Evolutionary conservation across 1,140 invertebrate species (phyloP), one percentile per base, ranked within the genome.

Genomic region (Drosophila yakuba): DNA sequence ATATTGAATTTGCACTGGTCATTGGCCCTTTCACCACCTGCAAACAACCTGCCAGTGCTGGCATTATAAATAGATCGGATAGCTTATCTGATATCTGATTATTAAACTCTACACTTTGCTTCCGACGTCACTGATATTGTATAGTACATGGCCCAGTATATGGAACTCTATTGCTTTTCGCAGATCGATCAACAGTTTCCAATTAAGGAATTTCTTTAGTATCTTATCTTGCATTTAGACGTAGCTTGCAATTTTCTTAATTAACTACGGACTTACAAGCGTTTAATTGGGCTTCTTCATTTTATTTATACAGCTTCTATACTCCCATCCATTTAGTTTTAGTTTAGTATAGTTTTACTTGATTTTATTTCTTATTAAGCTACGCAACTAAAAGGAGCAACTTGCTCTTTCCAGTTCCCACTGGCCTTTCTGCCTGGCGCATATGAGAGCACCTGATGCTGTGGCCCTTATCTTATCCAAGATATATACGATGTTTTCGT

Each of bases 401-500:
- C 51, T 62, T 25, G 38, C 17, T 36, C 5, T 63, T 45, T 63
- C 61, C 61, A 63, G 61, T 44, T 60, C 25, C 32, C 3, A 64
- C 63, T 45, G 45, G 15, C 36, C 14, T 50, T 63, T 35, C n/a
- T 11, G 10, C 32, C 7, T 4, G 12, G n/a, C 12, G 11, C 17
- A 28, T 12, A 17, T 10, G 17, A 1, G 20, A 64, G 25, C 36
- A 48, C 58, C 59, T 67, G 44, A 67, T 48, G 58, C 7, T 41
- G 14, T 63, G 11, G 3, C 14, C 45, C 47, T 66, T 68, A 68
- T 68, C 64, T 68, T 68, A 68, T 68, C 64, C 38, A 43, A 63
- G 45, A 38, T 38, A 64, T 64, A 68, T 68, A 68, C 38, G 64
- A 64, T 67, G 45, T 67, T 67, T 64, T 67, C 41, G 59, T 67